These are phyloP conservation scores for Psammodynastes pulverulentus DNA, from an alignment of 2,113 vertebrate species.

Conservation along the genomic window DNA sequence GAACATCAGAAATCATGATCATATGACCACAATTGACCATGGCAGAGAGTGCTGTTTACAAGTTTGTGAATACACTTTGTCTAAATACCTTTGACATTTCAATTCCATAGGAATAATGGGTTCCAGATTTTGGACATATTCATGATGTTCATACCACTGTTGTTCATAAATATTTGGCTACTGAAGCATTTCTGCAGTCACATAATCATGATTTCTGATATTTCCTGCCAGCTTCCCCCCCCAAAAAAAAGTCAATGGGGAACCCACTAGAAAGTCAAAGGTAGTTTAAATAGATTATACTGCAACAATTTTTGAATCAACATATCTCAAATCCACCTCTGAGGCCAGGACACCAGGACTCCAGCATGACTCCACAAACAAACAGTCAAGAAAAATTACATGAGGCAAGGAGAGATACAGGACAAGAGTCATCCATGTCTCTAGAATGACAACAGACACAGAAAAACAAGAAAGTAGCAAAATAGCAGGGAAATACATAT, in stretches of 20 bases:
- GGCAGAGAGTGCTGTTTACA: not conserved
- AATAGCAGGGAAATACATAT: not conserved
- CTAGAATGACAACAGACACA: not conserved
- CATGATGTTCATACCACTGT: not conserved
- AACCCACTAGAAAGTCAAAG: not conserved
- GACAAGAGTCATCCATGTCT: not conserved
- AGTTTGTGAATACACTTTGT: not conserved
- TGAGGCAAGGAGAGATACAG: not conserved
- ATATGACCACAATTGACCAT: not conserved
- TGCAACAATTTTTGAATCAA: not conserved
- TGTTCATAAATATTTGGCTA: not conserved
- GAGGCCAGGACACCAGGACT: not conserved
- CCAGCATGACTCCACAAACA: not conserved
- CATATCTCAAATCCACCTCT: not conserved
- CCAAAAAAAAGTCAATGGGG: not conserved
- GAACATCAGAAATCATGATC: not conserved
- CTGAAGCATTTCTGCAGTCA: not conserved
- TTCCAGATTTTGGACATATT: not conserved
- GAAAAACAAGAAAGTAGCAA: not conserved
- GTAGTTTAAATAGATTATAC: not conserved
- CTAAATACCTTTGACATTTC: not conserved
- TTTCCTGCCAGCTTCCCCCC: not conserved
- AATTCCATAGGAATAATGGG: not conserved
- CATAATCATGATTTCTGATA: not conserved
- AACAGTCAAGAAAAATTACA: not conserved